These are phyloP conservation scores for Leucania comma DNA, from an alignment of 2,888 invertebrate species.

Conservation along the genomic window DNA sequence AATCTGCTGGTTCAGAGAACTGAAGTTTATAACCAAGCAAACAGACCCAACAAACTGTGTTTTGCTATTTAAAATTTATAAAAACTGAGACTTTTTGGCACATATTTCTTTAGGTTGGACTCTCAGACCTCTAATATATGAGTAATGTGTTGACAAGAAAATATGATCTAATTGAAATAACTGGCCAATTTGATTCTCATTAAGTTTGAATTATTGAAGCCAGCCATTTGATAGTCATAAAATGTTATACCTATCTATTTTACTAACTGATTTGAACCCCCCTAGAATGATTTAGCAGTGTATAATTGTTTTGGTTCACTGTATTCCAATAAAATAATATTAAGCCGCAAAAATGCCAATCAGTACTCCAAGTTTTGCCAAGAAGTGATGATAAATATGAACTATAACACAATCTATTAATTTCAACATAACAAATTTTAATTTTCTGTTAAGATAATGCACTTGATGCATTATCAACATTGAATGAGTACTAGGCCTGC, in stretches of 20 bases:
- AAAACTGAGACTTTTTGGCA: neutral
- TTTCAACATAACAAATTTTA: neutral
- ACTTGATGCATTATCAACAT: neutral
- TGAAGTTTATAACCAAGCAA: neutral
- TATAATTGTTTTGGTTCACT: neutral
- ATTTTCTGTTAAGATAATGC: slow-evolving; percentile 12
- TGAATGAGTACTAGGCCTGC: neutral
- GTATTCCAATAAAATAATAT: neutral
- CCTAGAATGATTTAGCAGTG: neutral
- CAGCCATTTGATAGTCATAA: neutral
- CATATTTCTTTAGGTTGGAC: neutral
- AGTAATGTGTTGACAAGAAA: neutral
- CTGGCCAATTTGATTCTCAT: neutral
- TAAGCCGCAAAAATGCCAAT: too few relatives aligned
- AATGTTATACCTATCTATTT: neutral
- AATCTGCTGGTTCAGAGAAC: neutral
- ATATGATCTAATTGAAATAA: neutral
- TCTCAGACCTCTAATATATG: neutral
- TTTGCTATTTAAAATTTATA: neutral
- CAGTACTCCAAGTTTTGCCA: neutral
- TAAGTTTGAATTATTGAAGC: neutral
- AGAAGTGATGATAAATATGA: neutral
- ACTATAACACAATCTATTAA: slow-evolving; percentile 7
- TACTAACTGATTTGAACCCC: neutral
- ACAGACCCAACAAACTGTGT: neutral